phyloP scores from a whole-genome alignment of 2,888 invertebrate genomes.

The Elysia crispata region DNA sequence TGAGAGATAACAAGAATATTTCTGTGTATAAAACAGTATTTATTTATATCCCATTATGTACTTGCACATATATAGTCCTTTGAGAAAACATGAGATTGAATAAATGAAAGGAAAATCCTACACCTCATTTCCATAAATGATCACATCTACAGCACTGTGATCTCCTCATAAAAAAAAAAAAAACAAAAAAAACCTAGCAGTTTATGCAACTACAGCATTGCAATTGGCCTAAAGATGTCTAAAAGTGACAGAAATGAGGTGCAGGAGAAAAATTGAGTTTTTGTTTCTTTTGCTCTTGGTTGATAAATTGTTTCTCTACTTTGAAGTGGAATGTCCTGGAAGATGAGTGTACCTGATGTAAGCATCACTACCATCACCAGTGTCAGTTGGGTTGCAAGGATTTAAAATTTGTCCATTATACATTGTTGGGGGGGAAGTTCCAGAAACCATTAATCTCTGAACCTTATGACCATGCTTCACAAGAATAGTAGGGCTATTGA shows the following conservation, averaged over 20 bases:
- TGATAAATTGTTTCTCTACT: conserved; percentile 2
- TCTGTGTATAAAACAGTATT: conserved; percentile 29
- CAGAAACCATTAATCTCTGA: conserved; percentile 70
- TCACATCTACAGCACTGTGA: conserved; percentile 47
- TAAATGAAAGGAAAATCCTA: background rate
- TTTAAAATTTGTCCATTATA: conserved; percentile 54
- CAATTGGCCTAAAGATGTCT: conserved; percentile 14
- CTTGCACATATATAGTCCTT: conserved; percentile 32
- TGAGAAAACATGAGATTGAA: background rate
- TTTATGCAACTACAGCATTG: conserved; percentile 47
- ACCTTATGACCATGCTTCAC: conserved; percentile 73
- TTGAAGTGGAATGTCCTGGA: conserved; percentile 43
- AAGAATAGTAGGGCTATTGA: conserved; percentile 67
- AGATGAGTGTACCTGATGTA: conserved; percentile 52
- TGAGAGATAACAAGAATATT: too few species aligned
- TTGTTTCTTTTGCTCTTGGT: background rate
- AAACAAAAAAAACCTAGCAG: background rate
- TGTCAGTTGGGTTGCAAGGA: conserved; percentile 51
- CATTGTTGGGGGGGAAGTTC: conserved; percentile 56
- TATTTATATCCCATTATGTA: conserved; percentile 43
- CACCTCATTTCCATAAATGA: conserved; percentile 27
- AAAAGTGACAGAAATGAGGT: conserved; percentile 34
- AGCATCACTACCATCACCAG: conserved; percentile 52
- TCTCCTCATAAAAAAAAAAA: background rate
- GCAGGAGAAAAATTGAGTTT: background rate